Conservation (phyloP, 1,140 invertebrate genomes). For the Fopius arisanus region DNA sequence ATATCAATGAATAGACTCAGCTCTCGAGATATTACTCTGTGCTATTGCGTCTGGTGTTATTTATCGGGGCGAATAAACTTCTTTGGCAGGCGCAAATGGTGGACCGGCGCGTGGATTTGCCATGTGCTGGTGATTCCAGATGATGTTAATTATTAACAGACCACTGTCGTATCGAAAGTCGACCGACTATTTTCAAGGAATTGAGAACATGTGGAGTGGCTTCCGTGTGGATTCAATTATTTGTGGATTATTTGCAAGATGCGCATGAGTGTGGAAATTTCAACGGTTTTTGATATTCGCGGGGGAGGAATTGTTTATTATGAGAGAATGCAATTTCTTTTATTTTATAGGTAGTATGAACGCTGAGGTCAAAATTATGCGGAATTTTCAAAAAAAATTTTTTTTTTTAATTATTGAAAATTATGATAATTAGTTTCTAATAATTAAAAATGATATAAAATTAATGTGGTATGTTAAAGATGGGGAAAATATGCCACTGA, state of each 20-base stretch:
- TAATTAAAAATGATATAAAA: no score
- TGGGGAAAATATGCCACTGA: no score
- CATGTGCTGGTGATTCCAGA: background rate
- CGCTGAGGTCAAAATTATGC: no score
- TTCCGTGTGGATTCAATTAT: background rate
- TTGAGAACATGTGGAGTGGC: background rate
- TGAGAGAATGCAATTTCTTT: no score
- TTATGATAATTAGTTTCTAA: no score
- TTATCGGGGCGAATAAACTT: background rate
- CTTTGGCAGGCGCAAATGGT: background rate
- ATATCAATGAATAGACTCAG: background rate
- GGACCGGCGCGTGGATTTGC: background rate
- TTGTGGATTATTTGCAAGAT: background rate
- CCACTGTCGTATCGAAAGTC: background rate
- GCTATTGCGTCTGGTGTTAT: background rate
- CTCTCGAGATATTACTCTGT: background rate
- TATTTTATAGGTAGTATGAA: no score
- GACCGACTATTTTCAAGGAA: background rate
- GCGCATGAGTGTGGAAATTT: background rate
- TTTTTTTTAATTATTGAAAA: no score
- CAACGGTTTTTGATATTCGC: no score
- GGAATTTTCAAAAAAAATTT: no score
- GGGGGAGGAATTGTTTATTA: no score
- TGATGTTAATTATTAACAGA: background rate
- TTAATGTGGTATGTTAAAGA: no score